Conservation (phyloP, 2,888 invertebrate genomes). For the Belgica antarctica region DNA sequence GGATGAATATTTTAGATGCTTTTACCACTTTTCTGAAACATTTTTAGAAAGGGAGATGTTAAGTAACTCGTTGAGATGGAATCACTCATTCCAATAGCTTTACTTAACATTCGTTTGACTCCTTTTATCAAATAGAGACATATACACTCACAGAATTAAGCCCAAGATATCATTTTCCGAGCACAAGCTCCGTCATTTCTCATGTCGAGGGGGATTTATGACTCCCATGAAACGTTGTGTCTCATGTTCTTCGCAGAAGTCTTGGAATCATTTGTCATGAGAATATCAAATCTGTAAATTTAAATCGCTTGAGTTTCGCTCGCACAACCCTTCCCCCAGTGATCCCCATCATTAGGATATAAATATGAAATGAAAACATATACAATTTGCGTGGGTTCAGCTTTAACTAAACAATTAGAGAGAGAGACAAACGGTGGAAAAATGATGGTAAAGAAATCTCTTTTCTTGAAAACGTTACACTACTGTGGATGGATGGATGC, state of each 20-base stretch:
- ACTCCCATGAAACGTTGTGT: no score
- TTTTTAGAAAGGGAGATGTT: neutral
- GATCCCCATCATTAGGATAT: constrained; percentile 4
- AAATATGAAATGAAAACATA: constrained; percentile 24
- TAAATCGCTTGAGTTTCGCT: no score
- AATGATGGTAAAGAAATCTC: constrained; percentile 18
- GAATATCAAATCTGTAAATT: no score
- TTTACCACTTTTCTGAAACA: constrained; percentile 22
- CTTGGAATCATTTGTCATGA: no score
- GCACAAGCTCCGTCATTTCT: neutral
- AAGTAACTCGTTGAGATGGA: neutral
- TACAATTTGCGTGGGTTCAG: constrained; percentile 54
- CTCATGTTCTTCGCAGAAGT: no score
- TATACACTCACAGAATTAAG: neutral
- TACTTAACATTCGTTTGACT: neutral
- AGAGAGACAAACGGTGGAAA: constrained; percentile 21
- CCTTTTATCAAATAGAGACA: neutral
- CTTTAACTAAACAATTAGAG: constrained; percentile 50
- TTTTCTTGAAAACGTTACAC: neutral
- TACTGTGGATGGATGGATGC: neutral
- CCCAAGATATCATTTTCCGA: neutral
- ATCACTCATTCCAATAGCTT: neutral
- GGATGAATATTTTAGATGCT: constrained; percentile 11
- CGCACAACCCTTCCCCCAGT: neutral
- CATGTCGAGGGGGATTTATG: no score